These are phyloP conservation scores for Acanthurus leucopareius DNA, from an alignment of 2,797 vertebrate species.

Conservation along the genomic window DNA sequence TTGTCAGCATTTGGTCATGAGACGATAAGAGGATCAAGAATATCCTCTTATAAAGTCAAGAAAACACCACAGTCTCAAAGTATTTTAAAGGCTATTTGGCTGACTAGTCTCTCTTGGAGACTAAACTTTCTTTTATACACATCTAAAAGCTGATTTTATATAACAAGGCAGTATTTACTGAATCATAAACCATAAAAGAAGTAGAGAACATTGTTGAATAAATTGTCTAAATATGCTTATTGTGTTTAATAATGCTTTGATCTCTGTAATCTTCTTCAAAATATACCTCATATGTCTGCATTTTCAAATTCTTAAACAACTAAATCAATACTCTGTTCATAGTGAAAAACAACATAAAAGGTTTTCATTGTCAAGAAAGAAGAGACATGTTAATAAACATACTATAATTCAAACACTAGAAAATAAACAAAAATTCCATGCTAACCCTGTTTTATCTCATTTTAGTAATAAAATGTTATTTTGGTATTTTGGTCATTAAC, in stretches of 20 bases:
- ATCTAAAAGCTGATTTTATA: not conserved
- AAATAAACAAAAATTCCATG: not conserved
- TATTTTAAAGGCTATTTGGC: constrained; percentile 42
- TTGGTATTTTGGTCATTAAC: too few species aligned
- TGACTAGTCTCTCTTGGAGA: constrained; percentile 24
- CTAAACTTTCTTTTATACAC: not conserved
- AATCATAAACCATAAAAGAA: not conserved
- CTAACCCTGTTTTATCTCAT: not conserved
- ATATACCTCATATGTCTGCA: not conserved
- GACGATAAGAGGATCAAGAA: constrained; percentile 67
- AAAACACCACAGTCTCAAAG: constrained; percentile 47
- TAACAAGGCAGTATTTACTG: not conserved
- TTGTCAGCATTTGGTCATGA: constrained; percentile 60
- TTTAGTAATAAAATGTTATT: not conserved
- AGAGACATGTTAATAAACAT: not conserved
- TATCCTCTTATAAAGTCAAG: constrained; percentile 66
- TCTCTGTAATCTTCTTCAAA: not conserved
- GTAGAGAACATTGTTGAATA: not conserved
- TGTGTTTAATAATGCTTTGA: not conserved
- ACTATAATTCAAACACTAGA: not conserved
- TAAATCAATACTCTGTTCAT: not conserved
- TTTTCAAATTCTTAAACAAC: not conserved
- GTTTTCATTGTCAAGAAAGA: not conserved
- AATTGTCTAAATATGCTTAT: not conserved
- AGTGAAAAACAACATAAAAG: not conserved